A percentile compares a stretch with the other conserved stretches of the same genome.
These are phyloP conservation scores for Ectropis grisescens DNA, from an alignment of 1,140 invertebrate species.

Conservation along the genomic window DNA sequence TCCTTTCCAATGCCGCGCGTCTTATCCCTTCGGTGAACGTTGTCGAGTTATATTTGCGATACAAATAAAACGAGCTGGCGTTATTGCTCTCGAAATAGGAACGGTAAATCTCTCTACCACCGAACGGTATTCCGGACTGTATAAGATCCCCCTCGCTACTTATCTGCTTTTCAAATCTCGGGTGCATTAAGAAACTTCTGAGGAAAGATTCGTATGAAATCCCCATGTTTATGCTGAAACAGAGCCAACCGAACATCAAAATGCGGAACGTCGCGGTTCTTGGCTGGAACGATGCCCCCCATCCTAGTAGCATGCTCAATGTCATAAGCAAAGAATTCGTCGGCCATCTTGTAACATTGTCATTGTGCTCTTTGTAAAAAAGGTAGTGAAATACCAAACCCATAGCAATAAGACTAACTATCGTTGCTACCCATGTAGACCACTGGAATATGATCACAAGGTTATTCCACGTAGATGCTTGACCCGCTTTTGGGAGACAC, in stretches of 20 bases:
- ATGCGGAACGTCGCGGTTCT: slow-evolving; percentile 56
- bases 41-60: slow-evolving; percentile 55
- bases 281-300: slow-evolving; percentile 52
- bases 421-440: slow-evolving; percentile 56
- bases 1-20: slow-evolving; percentile 37
- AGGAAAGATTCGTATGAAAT: slow-evolving; percentile 66
- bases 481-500: slow-evolving; percentile 51
- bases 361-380: slow-evolving; percentile 41
- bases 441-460: slow-evolving; percentile 62
- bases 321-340: slow-evolving; percentile 63
- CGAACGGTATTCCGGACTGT: slow-evolving; percentile 46
- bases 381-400: slow-evolving; percentile 55
- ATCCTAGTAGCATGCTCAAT: slow-evolving; percentile 61
- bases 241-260: slow-evolving; percentile 57
- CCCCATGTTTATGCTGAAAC: slow-evolving; percentile 63
- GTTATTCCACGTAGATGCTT: slow-evolving; percentile 58
- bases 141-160: slow-evolving; percentile 51
- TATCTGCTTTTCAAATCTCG: slow-evolving; percentile 64
- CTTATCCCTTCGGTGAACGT: slow-evolving; percentile 50
- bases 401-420: slow-evolving; percentile 42
- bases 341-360: slow-evolving; percentile 50
- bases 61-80: slow-evolving; percentile 54
- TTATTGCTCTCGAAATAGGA: slow-evolving; percentile 62
- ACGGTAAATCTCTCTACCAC: slow-evolving; percentile 58
- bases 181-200: slow-evolving; percentile 65